Evolutionary conservation across 2,888 invertebrate genomes (phyloP).

Genomic region (Masnerella sp.): DNA sequence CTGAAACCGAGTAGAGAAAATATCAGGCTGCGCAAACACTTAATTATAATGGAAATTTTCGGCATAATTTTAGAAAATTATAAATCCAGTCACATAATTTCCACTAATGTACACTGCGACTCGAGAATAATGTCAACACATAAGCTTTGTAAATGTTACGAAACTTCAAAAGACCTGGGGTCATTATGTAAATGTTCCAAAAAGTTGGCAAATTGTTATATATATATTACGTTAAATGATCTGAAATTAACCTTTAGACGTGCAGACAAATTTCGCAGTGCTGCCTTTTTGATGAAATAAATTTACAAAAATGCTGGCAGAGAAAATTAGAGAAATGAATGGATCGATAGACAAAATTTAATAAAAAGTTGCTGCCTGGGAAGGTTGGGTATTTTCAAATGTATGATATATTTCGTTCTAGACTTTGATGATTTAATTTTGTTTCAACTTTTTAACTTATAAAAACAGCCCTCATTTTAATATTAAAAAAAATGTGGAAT

Average conservation of each 20-base stretch:
- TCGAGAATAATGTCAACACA: slow-evolving; percentile 43
- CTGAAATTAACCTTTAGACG: not conserved
- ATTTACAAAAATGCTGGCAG: too few species aligned
- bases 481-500: too few species aligned
- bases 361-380: too few species aligned
- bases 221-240: slow-evolving; percentile 2
- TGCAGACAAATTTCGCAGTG: not conserved
- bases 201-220: slow-evolving; percentile 19
- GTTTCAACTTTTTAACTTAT: too few species aligned
- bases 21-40: slow-evolving; percentile 30
- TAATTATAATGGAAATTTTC: slow-evolving; percentile 34
- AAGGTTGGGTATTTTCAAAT: too few species aligned
- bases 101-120: slow-evolving; percentile 14
- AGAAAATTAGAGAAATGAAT: too few species aligned
- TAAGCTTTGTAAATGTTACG: slow-evolving; percentile 14
- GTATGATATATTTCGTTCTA: too few species aligned
- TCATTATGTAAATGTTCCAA: slow-evolving; percentile 39
- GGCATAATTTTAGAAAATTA: slow-evolving; percentile 37
- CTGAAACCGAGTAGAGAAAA: too few species aligned
- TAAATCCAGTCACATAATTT: slow-evolving; percentile 46
- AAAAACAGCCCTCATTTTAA: too few species aligned
- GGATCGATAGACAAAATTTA: too few species aligned
- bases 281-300: too few species aligned
- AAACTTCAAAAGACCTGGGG: slow-evolving; percentile 21
- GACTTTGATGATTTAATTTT: too few species aligned